These are phyloP conservation scores for Labeo calbasu DNA, from an alignment of 2,797 vertebrate species.

Conservation along the genomic window DNA sequence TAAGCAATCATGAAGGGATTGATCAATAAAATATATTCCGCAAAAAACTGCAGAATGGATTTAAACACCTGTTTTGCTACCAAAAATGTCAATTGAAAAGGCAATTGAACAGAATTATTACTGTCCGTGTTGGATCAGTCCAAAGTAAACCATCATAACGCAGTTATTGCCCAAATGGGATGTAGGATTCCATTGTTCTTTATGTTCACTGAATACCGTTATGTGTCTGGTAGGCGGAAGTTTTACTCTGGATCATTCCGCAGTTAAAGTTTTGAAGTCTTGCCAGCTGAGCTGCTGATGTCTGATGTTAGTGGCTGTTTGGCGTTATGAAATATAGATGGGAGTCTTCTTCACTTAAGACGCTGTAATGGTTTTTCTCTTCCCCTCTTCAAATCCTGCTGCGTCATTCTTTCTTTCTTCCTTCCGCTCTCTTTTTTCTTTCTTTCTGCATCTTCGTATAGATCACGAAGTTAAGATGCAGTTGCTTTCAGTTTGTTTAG, in stretches of 20 bases:
- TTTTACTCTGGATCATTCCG: background rate
- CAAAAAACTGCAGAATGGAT: background rate
- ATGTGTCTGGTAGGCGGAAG: background rate
- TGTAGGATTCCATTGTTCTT: background rate
- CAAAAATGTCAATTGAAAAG: background rate
- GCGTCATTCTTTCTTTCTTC: constrained; percentile 28
- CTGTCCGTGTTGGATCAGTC: background rate
- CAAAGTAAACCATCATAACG: background rate
- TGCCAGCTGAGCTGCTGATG: constrained; percentile 32
- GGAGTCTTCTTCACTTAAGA: constrained; percentile 29
- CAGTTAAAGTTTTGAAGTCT: constrained; percentile 30
- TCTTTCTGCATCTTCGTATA: background rate
- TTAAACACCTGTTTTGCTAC: background rate
- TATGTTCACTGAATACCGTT: constrained; percentile 19
- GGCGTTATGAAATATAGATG: constrained; percentile 48
- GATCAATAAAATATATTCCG: constrained; percentile 2
- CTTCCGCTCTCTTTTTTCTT: background rate
- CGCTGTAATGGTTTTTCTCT: constrained; percentile 39
- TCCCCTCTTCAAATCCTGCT: constrained; percentile 17
- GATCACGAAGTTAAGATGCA: background rate
- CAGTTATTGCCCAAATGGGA: background rate
- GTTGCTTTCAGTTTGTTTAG: background rate
- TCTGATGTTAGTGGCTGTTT: constrained; percentile 25
- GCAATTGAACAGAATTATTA: background rate
- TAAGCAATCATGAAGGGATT: constrained; percentile 17